phyloP scores from a whole-genome alignment of 2,888 invertebrate species.

The Syritta pipiens region DNA sequence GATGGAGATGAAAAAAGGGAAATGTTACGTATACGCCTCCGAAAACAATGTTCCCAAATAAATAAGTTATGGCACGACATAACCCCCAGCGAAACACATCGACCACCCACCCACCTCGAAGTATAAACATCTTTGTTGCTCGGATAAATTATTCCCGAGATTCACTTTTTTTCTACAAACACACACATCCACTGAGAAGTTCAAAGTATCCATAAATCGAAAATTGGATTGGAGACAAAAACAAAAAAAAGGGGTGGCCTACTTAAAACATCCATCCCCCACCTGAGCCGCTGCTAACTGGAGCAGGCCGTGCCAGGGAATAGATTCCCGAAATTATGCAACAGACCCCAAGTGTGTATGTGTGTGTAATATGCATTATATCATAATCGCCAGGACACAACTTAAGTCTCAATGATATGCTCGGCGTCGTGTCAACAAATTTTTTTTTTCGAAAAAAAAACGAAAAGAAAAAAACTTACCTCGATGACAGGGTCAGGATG shows the following conservation, averaged over 20 bases:
- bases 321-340: conserved; percentile 51
- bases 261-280: conserved; percentile 35
- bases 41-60: background rate
- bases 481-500: no score
- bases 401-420: conserved; percentile 50
- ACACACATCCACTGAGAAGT: background rate
- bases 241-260: conserved; percentile 18
- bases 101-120: no score
- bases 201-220: conserved; percentile 7
- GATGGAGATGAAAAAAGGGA: no score
- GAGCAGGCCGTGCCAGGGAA: background rate
- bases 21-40: conserved; percentile 58
- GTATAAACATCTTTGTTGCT: conserved; percentile 16
- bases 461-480: background rate
- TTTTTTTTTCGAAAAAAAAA: background rate
- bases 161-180: no score
- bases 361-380: conserved; percentile 17
- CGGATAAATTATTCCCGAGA: conserved; percentile 6
- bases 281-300: conserved; percentile 6
- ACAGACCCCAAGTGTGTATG: conserved; percentile 37
- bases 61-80: conserved; percentile 22
- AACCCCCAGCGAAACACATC: no score
- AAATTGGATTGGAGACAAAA: background rate
- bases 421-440: conserved; percentile 47
- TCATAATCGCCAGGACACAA: conserved; percentile 31